Percentiles rank a stretch among this genome's conserved stretches.
Evolutionary conservation across 2,113 vertebrate genomes (phyloP).

Genomic region (Phycodurus eques): DNA sequence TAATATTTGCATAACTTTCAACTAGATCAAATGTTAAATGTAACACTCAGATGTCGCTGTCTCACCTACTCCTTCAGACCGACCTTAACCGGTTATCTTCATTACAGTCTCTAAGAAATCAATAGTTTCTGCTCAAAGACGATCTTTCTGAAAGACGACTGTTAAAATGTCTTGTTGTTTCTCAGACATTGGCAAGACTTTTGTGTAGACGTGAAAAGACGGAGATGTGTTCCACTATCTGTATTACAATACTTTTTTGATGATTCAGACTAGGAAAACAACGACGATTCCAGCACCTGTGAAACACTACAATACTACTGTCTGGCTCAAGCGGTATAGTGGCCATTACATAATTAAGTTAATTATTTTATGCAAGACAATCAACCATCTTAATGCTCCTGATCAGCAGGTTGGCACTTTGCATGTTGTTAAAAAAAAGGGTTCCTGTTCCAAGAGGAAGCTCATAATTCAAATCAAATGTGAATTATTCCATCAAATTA

Average conservation of each 20-base stretch:
- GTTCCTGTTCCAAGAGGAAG: neutral
- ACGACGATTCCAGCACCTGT: neutral
- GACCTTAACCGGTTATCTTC: neutral
- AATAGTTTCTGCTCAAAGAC: neutral
- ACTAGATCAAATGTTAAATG: neutral
- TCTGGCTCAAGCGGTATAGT: neutral
- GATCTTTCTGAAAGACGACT: neutral
- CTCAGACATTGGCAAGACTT: neutral
- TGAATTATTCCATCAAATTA: neutral
- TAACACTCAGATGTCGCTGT: neutral
- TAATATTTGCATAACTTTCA: neutral
- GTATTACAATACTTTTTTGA: too few species aligned
- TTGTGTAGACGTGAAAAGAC: neutral
- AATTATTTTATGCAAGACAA: neutral
- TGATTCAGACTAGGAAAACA: too few species aligned
- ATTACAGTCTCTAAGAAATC: neutral
- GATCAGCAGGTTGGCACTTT: neutral
- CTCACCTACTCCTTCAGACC: neutral
- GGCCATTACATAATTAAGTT: neutral
- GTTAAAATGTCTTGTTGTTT: neutral
- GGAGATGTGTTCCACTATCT: neutral
- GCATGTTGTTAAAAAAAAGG: neutral
- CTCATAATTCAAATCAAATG: neutral
- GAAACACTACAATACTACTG: neutral
- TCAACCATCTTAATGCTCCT: neutral